A percentile compares a stretch with the other conserved stretches of the same genome.
phyloP scores from a whole-genome alignment of 1,140 invertebrate species.

The Drosophila azteca region DNA sequence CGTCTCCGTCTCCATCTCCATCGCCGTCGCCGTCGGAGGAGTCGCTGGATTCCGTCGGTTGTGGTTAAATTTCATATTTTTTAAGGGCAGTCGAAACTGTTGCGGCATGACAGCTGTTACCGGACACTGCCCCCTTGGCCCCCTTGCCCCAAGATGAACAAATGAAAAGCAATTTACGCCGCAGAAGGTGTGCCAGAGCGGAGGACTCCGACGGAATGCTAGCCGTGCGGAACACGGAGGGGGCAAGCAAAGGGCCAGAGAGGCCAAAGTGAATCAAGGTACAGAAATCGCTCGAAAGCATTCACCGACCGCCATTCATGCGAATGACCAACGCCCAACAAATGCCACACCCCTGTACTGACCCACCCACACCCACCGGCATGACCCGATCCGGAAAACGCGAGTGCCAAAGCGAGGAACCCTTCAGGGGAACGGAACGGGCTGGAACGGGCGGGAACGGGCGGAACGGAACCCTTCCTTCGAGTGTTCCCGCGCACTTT shows the following conservation, averaged over 20 bases:
- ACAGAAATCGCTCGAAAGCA: slow-evolving; percentile 57
- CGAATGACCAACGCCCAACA: slow-evolving; percentile 43
- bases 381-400: not conserved
- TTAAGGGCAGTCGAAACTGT: slow-evolving; percentile 46
- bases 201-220: not conserved
- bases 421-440: no score
- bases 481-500: slow-evolving; percentile 8
- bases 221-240: not conserved
- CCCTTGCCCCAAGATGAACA: slow-evolving; percentile 25
- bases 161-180: slow-evolving; percentile 77
- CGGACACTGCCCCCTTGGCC: slow-evolving; percentile 17
- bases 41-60: slow-evolving; percentile 11
- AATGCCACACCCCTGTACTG: slow-evolving; percentile 7
- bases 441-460: no score
- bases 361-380: not conserved
- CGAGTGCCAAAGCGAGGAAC: no score
- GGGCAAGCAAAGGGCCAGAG: not conserved
- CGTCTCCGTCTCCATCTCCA: not conserved
- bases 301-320: slow-evolving; percentile 53
- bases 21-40: not conserved
- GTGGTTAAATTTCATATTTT: slow-evolving; percentile 62
- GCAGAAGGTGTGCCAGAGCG: slow-evolving; percentile 29
- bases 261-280: slow-evolving; percentile 55
- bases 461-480: not conserved
- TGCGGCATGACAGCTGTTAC: slow-evolving; percentile 70